Evolutionary conservation across 1,140 invertebrate species (phyloP).

Genomic region (Hestina assimilis): DNA sequence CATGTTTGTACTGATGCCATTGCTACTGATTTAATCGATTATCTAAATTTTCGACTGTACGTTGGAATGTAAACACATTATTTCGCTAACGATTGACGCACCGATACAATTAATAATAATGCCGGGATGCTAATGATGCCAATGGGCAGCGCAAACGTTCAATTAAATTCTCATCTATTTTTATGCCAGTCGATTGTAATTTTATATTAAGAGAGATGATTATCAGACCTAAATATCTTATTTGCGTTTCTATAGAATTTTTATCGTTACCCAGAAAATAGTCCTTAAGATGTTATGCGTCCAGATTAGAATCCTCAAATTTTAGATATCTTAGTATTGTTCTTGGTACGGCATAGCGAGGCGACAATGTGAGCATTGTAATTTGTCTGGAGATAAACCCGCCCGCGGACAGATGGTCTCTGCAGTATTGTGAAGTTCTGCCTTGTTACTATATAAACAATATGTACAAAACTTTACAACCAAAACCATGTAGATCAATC

Average conservation of each 20-base stretch:
- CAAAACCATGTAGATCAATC: neutral
- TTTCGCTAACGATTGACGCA: conserved; percentile 8
- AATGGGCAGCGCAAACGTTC: conserved; percentile 5
- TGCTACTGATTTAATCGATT: neutral
- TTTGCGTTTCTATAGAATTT: neutral
- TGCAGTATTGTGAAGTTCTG: conserved; percentile 34
- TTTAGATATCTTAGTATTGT: conserved; percentile 2
- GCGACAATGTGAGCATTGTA: conserved; percentile 41
- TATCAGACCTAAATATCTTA: neutral
- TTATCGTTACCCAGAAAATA: neutral
- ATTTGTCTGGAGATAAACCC: conserved; percentile 67
- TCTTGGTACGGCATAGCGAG: conserved; percentile 4
- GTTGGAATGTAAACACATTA: conserved; percentile 14
- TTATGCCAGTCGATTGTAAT: conserved; percentile 10
- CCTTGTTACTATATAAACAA: conserved; percentile 17
- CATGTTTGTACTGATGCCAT: neutral
- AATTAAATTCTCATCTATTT: conserved; percentile 23
- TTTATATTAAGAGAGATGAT: conserved; percentile 18
- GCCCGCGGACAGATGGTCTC: conserved; percentile 59
- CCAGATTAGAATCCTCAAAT: neutral
- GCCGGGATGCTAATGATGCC: conserved; percentile 13
- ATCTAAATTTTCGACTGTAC: neutral
- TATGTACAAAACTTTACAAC: neutral
- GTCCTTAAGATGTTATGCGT: neutral
- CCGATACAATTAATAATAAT: conserved; percentile 12